Conservation (phyloP, 2,888 invertebrate species). For the Trissoscelio sp. region DNA sequence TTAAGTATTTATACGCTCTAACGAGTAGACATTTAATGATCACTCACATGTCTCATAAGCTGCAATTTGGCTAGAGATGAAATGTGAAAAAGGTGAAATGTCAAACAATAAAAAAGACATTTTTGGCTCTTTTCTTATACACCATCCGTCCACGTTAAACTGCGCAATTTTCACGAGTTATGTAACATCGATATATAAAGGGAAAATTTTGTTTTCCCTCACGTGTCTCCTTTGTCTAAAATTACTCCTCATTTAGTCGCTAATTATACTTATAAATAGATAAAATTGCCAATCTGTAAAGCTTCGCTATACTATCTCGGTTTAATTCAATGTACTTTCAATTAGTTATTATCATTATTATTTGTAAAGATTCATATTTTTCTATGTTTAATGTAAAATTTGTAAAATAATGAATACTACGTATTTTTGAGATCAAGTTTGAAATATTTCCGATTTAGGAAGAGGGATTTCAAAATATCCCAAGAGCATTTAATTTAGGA, state of each 20-base stretch:
- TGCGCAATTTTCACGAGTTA: conserved; percentile 29
- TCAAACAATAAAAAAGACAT: conserved; percentile 36
- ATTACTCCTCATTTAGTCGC: conserved; percentile 21
- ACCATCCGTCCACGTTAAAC: neutral
- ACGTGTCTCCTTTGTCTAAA: conserved; percentile 19
- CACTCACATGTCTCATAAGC: conserved; percentile 33
- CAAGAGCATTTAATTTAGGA: conserved; percentile 64
- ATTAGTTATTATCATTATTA: too few species aligned
- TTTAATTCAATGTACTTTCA: neutral
- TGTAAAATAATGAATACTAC: too few species aligned
- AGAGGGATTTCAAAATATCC: conserved; percentile 46
- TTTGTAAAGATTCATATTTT: too few species aligned
- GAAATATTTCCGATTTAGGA: conserved; percentile 45
- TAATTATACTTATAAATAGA: conserved; percentile 31
- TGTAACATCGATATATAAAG: conserved; percentile 1
- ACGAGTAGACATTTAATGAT: conserved; percentile 29
- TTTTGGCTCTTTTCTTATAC: conserved; percentile 35
- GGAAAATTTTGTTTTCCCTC: conserved; percentile 15
- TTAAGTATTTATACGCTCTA: conserved; percentile 19
- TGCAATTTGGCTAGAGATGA: conserved; percentile 31
- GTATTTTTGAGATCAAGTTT: too few species aligned
- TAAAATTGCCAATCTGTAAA: conserved; percentile 7
- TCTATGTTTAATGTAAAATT: too few species aligned
- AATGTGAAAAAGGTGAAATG: conserved; percentile 38
- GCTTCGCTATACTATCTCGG: neutral